phyloP scores from a whole-genome alignment of 2,113 vertebrate species.

The Forbesichthys agassizii region DNA sequence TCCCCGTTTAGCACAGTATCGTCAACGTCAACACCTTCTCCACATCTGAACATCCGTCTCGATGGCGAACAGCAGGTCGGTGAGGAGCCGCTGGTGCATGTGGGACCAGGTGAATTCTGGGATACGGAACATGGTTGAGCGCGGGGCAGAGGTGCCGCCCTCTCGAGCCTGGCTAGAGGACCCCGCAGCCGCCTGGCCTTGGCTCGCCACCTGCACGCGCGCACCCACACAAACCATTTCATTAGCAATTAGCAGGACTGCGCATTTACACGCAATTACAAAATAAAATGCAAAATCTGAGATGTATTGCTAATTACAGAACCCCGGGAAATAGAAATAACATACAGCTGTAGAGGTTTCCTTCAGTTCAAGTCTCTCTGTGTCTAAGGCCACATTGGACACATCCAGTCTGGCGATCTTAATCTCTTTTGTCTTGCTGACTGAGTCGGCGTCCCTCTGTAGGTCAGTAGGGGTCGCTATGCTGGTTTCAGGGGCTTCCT shows the following conservation, averaged over 20 bases:
- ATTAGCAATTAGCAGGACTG: too few relatives aligned
- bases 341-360: conserved; percentile 67
- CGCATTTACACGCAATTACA: background rate
- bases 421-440: conserved; percentile 78
- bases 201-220: conserved; percentile 61
- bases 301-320: background rate
- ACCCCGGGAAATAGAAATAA: background rate
- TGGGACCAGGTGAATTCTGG: conserved; percentile 95
- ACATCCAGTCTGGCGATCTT: conserved; percentile 93
- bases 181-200: conserved; percentile 65
- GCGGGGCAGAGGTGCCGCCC: conserved; percentile 65
- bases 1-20: background rate
- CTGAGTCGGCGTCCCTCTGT: conserved; percentile 37
- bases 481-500: conserved; percentile 31
- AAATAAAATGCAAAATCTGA: background rate
- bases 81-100: conserved; percentile 96
- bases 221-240: background rate
- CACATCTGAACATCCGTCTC: conserved; percentile 99
- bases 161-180: conserved; percentile 78
- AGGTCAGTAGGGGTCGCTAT: conserved; percentile 17
- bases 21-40: conserved; percentile 83
- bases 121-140: conserved; percentile 90
- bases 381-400: conserved; percentile 92
- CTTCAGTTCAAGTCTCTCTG: conserved; percentile 88
- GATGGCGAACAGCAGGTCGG: conserved; percentile 94